Evolutionary conservation across 2,797 vertebrate genomes (phyloP), one percentile per base, ranked within the genome.

Genomic region (Tokudaia tokunoshimensis): DNA sequence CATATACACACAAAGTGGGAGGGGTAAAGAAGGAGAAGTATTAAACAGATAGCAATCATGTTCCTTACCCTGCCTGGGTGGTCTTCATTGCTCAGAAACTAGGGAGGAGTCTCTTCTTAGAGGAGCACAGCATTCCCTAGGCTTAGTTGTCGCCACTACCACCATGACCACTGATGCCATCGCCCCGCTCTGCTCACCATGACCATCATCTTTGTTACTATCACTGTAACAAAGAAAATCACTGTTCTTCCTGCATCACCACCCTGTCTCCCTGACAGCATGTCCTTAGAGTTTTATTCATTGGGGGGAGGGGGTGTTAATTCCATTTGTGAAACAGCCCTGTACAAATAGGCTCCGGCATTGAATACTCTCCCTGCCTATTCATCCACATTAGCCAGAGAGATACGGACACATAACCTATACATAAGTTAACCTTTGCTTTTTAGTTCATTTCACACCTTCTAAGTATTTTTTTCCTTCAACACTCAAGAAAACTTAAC

Each of bases 291-390:
- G 79, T 34, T 75, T 20, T 67, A 15, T 86, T 59, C n/a, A 92
- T 20, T 96, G 20, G 59, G 70, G 86, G 82, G 22, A 3, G 31
- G 41, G 59, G 29, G 15, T 15, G 63, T 34, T 81, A 67, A 67
- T 93, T 78, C 31, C 81, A 78, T 70, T 94, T 94, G 67, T 2
- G 55, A 87, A 14, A 85, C 63, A 88, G 94, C 76, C 41, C 83
- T 92, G 81, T 80, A 50, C 86, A 92, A 59, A 94, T 41, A 57
- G 96, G 78, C n/a, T 94, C 78, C 57, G n/a, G 26, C 84, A 96
- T 93, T 96, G 41, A 89, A 47, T 34, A 70, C 34, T 47, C 37
- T 84, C 50, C 78, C 74, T 79, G 63, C 61, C 89, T n/a, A 0
- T 80, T 55, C 44, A 55, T 81, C 75, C 37, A 55, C 10, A 17